These are phyloP conservation scores for Hymenopus coronatus DNA, from an alignment of 2,888 invertebrate species.

Conservation along the genomic window DNA sequence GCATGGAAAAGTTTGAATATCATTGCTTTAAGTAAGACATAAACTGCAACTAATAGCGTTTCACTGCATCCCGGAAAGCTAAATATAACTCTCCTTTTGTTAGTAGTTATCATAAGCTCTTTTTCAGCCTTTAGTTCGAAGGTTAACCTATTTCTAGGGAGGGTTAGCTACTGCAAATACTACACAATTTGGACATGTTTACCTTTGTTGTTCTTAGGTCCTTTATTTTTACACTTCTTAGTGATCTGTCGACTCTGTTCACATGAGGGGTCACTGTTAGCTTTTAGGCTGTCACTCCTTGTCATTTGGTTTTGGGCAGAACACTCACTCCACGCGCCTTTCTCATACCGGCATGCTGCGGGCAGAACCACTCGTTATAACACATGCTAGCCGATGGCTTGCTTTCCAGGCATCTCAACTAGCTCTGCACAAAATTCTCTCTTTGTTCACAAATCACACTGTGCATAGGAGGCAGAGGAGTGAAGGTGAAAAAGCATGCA, in stretches of 20 bases:
- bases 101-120: neutral
- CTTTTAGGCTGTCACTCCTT: conserved; percentile 76
- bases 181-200: conserved; percentile 42
- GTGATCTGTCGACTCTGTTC: conserved; percentile 78
- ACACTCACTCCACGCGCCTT: conserved; percentile 84
- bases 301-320: conserved; percentile 76
- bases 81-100: neutral
- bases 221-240: conserved; percentile 81
- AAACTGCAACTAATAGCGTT: too few species aligned
- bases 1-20: too few species aligned
- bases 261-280: conserved; percentile 74
- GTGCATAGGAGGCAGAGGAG: neutral
- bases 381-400: neutral
- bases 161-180: conserved; percentile 4
- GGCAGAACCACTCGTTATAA: conserved; percentile 17
- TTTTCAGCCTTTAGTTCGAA: neutral
- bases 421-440: neutral
- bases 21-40: too few species aligned
- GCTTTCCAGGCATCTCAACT: neutral
- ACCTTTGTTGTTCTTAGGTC: conserved; percentile 61
- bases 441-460: neutral
- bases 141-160: neutral
- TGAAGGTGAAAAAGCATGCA: neutral
- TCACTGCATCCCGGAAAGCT: too few species aligned
- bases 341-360: conserved; percentile 84